phyloP scores from a whole-genome alignment of 2,113 vertebrate species.

The Bos indicus region DNA sequence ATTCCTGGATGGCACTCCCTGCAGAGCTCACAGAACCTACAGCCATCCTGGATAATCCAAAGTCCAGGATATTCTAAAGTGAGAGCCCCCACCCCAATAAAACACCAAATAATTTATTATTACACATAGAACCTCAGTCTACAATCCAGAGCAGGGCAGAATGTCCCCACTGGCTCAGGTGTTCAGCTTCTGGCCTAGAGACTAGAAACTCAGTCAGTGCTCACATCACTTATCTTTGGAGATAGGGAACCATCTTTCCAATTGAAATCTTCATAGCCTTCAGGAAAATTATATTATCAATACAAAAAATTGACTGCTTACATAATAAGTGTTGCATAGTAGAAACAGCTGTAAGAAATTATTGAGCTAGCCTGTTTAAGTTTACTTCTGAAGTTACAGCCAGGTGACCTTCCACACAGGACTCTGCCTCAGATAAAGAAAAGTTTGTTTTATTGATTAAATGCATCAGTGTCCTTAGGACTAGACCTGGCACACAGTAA shows the following conservation, averaged over 20 bases:
- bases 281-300: background rate
- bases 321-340: background rate
- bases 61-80: background rate
- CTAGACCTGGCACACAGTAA: background rate
- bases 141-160: background rate
- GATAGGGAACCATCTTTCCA: background rate
- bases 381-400: background rate
- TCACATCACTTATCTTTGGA: background rate
- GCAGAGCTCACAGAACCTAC: background rate
- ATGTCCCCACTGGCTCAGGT: background rate
- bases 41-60: background rate
- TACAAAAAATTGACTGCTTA: background rate
- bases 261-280: background rate
- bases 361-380: background rate
- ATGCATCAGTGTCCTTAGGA: background rate
- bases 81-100: background rate
- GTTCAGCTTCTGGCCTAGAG: background rate
- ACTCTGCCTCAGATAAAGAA: background rate
- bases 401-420: background rate
- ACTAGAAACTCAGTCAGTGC: background rate
- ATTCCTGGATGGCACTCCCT: background rate
- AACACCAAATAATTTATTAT: background rate
- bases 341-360: background rate
- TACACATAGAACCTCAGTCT: background rate
- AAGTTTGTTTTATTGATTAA: background rate